Evolutionary conservation across 2,797 vertebrate species (phyloP), one percentile per base, ranked within the genome.

Genomic region (Miichthys miiuy): DNA sequence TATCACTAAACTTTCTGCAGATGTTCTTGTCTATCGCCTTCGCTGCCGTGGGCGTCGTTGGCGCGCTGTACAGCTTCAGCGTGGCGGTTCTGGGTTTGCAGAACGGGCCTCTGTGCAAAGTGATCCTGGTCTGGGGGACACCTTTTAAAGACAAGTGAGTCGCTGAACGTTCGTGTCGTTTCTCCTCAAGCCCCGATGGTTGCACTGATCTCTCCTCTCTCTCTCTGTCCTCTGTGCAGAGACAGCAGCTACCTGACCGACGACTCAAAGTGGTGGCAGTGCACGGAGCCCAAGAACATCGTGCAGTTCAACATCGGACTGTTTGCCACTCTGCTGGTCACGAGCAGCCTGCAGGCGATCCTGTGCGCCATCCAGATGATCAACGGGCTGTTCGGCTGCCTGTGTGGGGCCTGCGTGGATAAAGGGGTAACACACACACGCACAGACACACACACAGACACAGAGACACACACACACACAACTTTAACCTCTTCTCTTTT

Each of bases 21-120:
- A 96, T 97, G 96, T 96, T 96, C 86, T 72, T 97, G 42, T 96
- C 96, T 0, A 96, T 96, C 74, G 82, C 81, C 0, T 95, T 96
- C 47, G 94, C 96, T 12, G 94, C 87, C 0, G 77, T 96, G 55
- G 96, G 96, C 3, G 92, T 95, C 9, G 84, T 48, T 0, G 96
- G 96, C 0, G 93, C 93, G 5, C 70, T 95, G 57, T 96, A 96
- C 77, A 95, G 94, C 68, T 78, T 96, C 0, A 10, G 13, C 0
- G 91, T 95, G 81, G 94, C 96, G 1, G 55, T 68, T 10, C 30
- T 95, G 0, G 96, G 91, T 14, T 80, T 96, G 75, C 57, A 94
- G n/a, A 94, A 95, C 0, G 96, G 96, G 4, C 96, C 96, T 1
- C 71, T 85, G 20, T 96, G 96, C 79, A 75, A 54, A 79, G 2